A percentile compares a stretch with the other conserved stretches of the same genome.
Evolutionary conservation across 2,888 invertebrate genomes (phyloP).

Genomic region (Entomobrya multifasciata): DNA sequence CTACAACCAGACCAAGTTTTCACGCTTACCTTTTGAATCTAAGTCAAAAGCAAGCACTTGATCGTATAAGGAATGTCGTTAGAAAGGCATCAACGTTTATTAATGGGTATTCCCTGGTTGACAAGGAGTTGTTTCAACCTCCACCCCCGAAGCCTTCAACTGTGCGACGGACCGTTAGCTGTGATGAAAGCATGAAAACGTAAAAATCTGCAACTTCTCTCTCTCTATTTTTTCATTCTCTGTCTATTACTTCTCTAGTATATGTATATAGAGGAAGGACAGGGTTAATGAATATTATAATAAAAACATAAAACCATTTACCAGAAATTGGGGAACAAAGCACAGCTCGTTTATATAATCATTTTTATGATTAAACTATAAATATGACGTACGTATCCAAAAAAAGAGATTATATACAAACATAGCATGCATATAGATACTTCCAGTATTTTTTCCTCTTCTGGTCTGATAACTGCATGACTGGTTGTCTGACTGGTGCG

Average conservation of each 20-base stretch:
- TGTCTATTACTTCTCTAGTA: no score
- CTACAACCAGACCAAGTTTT: conserved; percentile 53
- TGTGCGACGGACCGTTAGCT: background rate
- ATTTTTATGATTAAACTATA: background rate
- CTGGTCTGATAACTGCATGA: background rate
- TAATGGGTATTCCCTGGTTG: conserved; percentile 73
- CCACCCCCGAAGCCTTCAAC: conserved; percentile 59
- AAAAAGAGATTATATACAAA: background rate
- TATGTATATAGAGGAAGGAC: no score
- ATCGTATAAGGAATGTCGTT: conserved; percentile 62
- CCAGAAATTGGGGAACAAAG: background rate
- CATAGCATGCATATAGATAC: background rate
- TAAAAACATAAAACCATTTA: conserved; percentile 2
- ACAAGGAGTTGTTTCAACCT: conserved; percentile 60
- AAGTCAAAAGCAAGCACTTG: conserved; percentile 69
- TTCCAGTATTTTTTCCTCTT: background rate
- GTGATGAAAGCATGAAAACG: conserved; percentile 24
- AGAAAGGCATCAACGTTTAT: conserved; percentile 72
- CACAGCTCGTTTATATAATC: background rate
- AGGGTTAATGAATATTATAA: no score
- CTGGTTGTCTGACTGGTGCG: background rate
- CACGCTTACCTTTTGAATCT: conserved; percentile 68
- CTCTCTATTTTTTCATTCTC: conserved; percentile 14
- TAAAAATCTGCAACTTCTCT: conserved; percentile 13
- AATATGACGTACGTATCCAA: background rate